These are phyloP conservation scores for Microtus oregoni DNA, from an alignment of 2,113 vertebrate genomes.

Conservation along the genomic window DNA sequence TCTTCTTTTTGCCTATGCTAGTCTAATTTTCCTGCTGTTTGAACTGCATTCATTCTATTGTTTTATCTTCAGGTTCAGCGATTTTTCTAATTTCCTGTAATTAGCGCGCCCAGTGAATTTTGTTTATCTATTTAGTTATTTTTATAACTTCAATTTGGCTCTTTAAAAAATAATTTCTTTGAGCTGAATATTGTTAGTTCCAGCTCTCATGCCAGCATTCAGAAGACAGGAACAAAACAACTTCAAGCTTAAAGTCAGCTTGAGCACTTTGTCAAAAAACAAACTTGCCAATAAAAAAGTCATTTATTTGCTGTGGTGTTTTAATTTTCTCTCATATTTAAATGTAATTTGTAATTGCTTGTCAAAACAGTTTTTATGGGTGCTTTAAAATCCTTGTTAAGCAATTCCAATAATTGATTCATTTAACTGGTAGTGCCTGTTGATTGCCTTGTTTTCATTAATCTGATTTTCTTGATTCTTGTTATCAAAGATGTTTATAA, in stretches of 20 bases:
- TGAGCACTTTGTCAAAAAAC: background rate
- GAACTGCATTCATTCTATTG: background rate
- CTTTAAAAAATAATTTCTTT: background rate
- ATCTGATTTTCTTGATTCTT: background rate
- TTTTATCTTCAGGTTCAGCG: background rate
- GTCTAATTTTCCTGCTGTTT: background rate
- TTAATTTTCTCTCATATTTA: background rate
- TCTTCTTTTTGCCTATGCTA: background rate
- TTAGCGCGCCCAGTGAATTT: background rate
- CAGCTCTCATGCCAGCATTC: background rate
- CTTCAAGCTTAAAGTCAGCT: background rate
- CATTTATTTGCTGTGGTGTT: background rate
- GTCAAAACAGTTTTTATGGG: background rate
- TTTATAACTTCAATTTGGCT: constrained; percentile 7
- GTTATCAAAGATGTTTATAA: background rate
- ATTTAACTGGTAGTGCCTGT: background rate
- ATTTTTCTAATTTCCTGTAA: background rate
- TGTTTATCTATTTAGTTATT: background rate
- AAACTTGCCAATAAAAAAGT: background rate
- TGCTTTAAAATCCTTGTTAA: constrained; percentile 19
- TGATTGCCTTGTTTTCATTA: background rate
- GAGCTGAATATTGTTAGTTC: background rate
- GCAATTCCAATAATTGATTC: background rate
- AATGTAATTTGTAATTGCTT: background rate
- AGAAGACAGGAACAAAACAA: background rate